A percentile compares a stretch with the other conserved stretches of the same genome.
These are phyloP conservation scores for Dolichopus griseipennis DNA, from an alignment of 2,888 invertebrate species.

Conservation along the genomic window DNA sequence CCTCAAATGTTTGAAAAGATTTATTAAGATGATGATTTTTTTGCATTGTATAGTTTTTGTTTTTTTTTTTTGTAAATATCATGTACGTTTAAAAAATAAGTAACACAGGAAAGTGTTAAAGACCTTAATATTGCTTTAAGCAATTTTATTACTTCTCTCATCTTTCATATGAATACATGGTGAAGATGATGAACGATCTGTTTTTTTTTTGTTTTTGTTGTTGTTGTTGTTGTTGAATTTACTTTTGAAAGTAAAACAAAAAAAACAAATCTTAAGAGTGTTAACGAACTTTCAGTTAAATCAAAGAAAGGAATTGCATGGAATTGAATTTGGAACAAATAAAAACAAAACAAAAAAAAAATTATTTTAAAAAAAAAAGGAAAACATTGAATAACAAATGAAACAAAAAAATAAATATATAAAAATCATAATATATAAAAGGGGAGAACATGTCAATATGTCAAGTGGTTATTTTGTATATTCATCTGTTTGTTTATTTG, in stretches of 20 bases:
- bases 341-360: background rate
- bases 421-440: background rate
- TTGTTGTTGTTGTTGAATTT: no score
- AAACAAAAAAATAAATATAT: no score
- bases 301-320: background rate
- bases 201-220: no score
- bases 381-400: background rate
- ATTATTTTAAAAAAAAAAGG: background rate
- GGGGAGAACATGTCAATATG: slow-evolving; percentile 6
- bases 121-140: background rate
- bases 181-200: background rate
- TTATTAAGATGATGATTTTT: no score
- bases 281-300: background rate
- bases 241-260: background rate
- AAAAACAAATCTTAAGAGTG: background rate
- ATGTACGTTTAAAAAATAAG: no score
- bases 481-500: background rate
- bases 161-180: background rate
- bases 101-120: background rate
- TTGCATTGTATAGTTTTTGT: no score
- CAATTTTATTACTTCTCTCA: background rate
- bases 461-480: background rate
- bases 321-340: background rate
- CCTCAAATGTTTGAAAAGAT: background rate
- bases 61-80: no score